These are phyloP conservation scores for Ophthalmolycus amberensis DNA, from an alignment of 2,113 vertebrate species.

Conservation along the genomic window DNA sequence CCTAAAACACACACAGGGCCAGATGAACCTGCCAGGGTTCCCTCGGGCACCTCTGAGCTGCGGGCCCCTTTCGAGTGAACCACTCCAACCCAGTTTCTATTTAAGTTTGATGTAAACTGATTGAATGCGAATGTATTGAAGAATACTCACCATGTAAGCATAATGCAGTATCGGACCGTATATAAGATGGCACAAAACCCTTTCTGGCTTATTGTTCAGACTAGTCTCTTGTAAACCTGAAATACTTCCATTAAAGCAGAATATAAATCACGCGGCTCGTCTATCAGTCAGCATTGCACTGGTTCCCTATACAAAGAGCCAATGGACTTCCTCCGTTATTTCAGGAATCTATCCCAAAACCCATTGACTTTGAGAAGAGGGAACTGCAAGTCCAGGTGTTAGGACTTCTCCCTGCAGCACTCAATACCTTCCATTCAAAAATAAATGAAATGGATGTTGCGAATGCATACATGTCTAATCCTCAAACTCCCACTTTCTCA, in stretches of 20 bases:
- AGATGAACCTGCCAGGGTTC: background rate
- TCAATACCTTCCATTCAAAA: background rate
- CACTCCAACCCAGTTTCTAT: background rate
- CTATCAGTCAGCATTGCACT: background rate
- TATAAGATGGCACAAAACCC: background rate
- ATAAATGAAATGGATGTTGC: background rate
- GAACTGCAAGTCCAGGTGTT: too few relatives aligned
- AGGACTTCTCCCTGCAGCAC: background rate
- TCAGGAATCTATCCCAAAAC: too few relatives aligned
- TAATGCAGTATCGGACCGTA: background rate
- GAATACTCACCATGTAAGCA: background rate
- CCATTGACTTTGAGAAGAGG: too few relatives aligned
- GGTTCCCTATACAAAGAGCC: background rate
- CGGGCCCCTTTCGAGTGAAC: background rate
- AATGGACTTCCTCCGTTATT: too few relatives aligned
- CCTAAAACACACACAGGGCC: background rate
- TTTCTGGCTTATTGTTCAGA: background rate
- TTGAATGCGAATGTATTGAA: background rate
- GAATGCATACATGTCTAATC: background rate
- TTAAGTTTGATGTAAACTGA: background rate
- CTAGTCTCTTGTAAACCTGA: background rate
- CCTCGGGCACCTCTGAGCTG: background rate
- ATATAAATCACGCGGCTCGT: background rate
- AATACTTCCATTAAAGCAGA: background rate
- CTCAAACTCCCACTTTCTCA: background rate